Evolutionary conservation across 2,888 invertebrate species (phyloP), one percentile per base, ranked within the genome.

Genomic region (Campoplex nolae): DNA sequence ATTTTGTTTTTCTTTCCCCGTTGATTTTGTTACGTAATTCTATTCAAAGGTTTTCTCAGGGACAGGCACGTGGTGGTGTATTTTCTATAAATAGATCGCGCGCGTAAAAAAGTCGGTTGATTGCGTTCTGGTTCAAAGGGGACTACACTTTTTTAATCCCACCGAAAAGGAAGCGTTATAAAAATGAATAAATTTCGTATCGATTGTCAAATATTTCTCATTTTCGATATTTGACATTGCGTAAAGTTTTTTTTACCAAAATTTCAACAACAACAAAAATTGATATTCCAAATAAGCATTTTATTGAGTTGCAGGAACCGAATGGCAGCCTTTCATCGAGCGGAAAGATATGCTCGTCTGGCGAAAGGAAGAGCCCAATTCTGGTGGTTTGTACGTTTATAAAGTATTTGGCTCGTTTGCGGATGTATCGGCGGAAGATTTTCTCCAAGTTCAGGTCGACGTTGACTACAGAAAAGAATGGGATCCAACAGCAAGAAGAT

Each of bases 361-460:
- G 98, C 95, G 97, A 84, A 96, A 96, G 89, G 96, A 97, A 91
- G 96, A 95, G 87, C 94, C 97, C 90, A 95, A 96, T 70, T 95
- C 95, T 0, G 95, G 95, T 0, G 97, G 97, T 1, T 95, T 97
- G 54, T 98, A 96, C 92, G 97, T 97, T 23, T 98, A 98, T 92
- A 98, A 98, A 96, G 97, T 98, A 0, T 98, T 97, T 94, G 98
- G 98, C 0, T 96, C 96, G 1, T 98, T 98, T 92, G 95, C 96
- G 76, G 98, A 98, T 90, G 96, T 98, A 1, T 95, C 96, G 0
- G 98, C 98, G 0, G 95, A 96, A 80, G 98, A 98, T 93, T 98
- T 98, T 94, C 95, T 98, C 0, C 96, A 97, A 88, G 97, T 98
- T 0, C 98, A 98, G 94, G 96, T 98, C 28, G 98, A 98, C 93